phyloP scores from a whole-genome alignment of 1,140 invertebrate genomes.

The Caenorhabditis elegans region WBcel235 BX284606.5:3417501-3418000 shows the following conservation, averaged over 20 bases:
- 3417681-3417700: background rate
- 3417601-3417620: background rate
- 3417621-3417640: background rate
- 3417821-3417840: no score
- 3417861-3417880: background rate
- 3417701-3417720: background rate
- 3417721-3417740: background rate
- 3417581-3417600: background rate
- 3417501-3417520: background rate
- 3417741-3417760: constrained; percentile 17
- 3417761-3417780: background rate
- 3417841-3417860: background rate
- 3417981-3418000: background rate
- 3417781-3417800: background rate
- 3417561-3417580: background rate
- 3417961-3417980: constrained; percentile 10
- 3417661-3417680: background rate
- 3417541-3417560: background rate
- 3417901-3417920: background rate
- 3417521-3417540: background rate
- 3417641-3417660: background rate
- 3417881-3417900: background rate
- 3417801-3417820: background rate
- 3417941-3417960: background rate
- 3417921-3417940: constrained; percentile 8